A percentile compares a stretch with the other conserved stretches of the same genome.
Conservation (phyloP, 2,888 invertebrate species). For the Limnephilus rhombicus region DNA sequence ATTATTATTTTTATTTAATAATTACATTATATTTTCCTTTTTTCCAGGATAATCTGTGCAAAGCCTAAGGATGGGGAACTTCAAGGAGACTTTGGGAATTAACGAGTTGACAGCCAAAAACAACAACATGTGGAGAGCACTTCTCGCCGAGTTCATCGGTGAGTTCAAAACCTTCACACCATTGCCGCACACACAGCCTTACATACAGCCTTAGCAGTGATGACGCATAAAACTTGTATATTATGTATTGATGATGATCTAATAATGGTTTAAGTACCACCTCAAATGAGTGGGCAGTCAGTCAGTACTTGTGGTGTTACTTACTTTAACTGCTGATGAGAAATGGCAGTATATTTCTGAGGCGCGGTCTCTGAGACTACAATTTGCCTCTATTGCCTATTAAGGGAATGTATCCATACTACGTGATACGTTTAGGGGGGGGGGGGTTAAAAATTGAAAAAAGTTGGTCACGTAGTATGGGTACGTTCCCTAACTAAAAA, state of each 20-base stretch:
- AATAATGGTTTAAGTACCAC: neutral
- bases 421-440: too few relatives aligned
- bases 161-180: conserved; percentile 64
- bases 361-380: too few relatives aligned
- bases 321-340: neutral
- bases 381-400: too few relatives aligned
- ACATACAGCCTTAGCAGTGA: too few relatives aligned
- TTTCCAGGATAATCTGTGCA: conserved; percentile 59
- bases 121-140: conserved; percentile 85
- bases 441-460: too few relatives aligned
- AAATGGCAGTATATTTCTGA: too few relatives aligned
- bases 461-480: too few relatives aligned
- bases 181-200: neutral
- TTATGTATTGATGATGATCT: neutral
- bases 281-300: neutral
- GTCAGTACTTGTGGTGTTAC: neutral
- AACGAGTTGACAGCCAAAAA: conserved; percentile 85
- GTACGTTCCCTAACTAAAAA: too few relatives aligned
- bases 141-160: conserved; percentile 92
- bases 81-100: conserved; percentile 82
- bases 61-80: conserved; percentile 76
- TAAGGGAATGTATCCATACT: too few relatives aligned
- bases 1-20: too few relatives aligned
- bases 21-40: neutral
- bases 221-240: too few relatives aligned